A percentile compares a stretch with the other conserved stretches of the same genome.
phyloP scores from a whole-genome alignment of 1,140 invertebrate genomes.

The Anastrepha ludens region DNA sequence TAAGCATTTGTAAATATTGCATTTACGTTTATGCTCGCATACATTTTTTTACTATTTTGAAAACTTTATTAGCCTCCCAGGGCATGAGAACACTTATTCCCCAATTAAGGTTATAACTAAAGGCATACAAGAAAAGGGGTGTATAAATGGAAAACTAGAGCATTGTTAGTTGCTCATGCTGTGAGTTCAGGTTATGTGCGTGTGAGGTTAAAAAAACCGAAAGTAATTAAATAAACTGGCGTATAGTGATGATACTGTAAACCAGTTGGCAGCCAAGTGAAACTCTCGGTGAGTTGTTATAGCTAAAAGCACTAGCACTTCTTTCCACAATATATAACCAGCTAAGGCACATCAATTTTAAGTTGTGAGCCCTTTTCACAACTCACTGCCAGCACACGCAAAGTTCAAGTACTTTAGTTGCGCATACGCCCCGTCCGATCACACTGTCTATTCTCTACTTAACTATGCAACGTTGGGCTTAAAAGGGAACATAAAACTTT shows the following conservation, averaged over 20 bases:
- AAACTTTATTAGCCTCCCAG: neutral
- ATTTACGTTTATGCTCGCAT: no score
- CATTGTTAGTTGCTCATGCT: neutral
- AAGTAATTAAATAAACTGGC: constrained; percentile 30
- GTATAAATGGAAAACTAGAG: neutral
- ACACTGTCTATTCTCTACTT: neutral
- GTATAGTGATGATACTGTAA: neutral
- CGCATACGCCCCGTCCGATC: neutral
- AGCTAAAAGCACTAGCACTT: neutral
- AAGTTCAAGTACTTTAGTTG: neutral
- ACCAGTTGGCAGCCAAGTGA: neutral
- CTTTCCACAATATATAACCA: neutral
- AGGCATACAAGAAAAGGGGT: neutral
- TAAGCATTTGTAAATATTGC: neutral
- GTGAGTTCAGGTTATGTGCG: neutral
- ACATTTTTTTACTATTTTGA: neutral
- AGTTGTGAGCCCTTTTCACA: neutral
- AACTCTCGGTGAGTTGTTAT: neutral
- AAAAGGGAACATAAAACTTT: constrained; percentile 48
- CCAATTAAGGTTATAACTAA: constrained; percentile 29
- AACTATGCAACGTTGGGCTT: constrained; percentile 32
- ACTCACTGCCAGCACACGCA: neutral
- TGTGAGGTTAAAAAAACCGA: neutral
- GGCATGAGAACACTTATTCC: neutral
- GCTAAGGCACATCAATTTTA: neutral